Evolutionary conservation across 30 jellyfish, hydroid and myxozoan genomes (phyloP).

Genomic region (Cassiopea xamachana): DNA sequence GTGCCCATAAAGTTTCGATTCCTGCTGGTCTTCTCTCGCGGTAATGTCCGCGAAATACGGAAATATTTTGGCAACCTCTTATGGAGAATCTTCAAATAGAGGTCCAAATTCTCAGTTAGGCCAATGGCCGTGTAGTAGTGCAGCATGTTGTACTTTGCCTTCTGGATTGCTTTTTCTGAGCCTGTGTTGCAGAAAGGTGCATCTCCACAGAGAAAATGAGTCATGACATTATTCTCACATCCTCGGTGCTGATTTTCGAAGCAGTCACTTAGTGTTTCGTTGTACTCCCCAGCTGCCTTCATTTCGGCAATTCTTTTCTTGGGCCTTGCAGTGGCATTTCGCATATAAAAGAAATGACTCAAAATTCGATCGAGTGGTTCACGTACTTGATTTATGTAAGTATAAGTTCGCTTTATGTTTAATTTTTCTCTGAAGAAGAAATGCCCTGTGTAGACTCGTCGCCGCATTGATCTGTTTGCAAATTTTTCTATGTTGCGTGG

Average conservation of each 20-base stretch:
- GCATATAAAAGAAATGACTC: constrained; percentile 87
- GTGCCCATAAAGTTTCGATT: not conserved
- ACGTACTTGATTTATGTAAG: constrained; percentile 87
- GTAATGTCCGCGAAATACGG: constrained; percentile 21
- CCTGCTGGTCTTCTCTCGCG: constrained; percentile 24
- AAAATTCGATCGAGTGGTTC: constrained; percentile 85
- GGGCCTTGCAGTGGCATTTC: constrained; percentile 70
- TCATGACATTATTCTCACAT: constrained; percentile 92
- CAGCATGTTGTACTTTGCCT: constrained; percentile 78
- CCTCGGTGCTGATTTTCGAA: constrained; percentile 86
- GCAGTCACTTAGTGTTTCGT: constrained; percentile 84
- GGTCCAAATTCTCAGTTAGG: constrained; percentile 57
- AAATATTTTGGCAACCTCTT: constrained; percentile 81
- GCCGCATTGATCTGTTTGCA: constrained; percentile 15
- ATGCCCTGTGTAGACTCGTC: constrained; percentile 76
- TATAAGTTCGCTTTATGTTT: constrained; percentile 45
- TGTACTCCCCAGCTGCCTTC: constrained; percentile 70
- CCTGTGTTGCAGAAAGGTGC: constrained; percentile 77
- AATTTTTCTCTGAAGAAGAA: constrained; percentile 74
- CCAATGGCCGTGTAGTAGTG: constrained; percentile 89
- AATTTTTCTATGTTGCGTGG: constrained; percentile 79
- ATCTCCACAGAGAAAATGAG: constrained; percentile 87
- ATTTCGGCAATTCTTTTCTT: constrained; percentile 75
- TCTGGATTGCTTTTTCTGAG: constrained; percentile 64
- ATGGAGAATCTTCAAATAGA: constrained; percentile 58